Conservation (phyloP, 2,113 vertebrate genomes). For the Pseudonaja textilis region DNA sequence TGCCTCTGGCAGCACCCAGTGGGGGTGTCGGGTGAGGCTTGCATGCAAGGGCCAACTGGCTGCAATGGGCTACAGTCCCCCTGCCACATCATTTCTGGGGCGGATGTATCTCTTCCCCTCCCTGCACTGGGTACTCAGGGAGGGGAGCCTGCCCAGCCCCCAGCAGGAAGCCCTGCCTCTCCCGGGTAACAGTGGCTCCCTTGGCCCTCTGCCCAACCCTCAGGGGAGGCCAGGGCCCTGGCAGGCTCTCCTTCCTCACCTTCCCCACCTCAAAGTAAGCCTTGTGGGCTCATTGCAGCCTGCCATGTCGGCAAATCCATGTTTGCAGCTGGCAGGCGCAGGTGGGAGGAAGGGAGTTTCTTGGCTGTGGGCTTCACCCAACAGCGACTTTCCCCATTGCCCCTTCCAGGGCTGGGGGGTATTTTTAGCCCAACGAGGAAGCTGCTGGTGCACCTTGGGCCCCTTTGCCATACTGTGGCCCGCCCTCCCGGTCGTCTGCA, state of each 20-base stretch:
- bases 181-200: background rate
- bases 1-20: background rate
- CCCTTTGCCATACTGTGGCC: constrained; percentile 35
- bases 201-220: background rate
- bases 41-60: background rate
- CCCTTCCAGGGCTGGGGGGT: background rate
- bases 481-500: constrained; percentile 37
- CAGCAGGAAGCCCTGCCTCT: background rate
- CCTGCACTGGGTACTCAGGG: background rate
- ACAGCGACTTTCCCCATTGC: background rate
- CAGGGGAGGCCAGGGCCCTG: background rate
- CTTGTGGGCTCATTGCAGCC: background rate
- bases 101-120: background rate
- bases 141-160: background rate
- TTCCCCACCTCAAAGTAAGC: background rate
- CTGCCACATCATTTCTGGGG: background rate
- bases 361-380: background rate
- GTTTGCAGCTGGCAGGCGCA: background rate
- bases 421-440: constrained; percentile 61
- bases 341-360: too few relatives aligned
- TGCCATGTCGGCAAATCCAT: background rate
- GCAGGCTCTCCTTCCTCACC: background rate
- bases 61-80: background rate
- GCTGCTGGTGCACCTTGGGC: constrained; percentile 48
- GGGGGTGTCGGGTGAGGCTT: background rate